These are phyloP conservation scores for Campoplex capitator DNA, from an alignment of 2,888 invertebrate species.

Conservation along the genomic window DNA sequence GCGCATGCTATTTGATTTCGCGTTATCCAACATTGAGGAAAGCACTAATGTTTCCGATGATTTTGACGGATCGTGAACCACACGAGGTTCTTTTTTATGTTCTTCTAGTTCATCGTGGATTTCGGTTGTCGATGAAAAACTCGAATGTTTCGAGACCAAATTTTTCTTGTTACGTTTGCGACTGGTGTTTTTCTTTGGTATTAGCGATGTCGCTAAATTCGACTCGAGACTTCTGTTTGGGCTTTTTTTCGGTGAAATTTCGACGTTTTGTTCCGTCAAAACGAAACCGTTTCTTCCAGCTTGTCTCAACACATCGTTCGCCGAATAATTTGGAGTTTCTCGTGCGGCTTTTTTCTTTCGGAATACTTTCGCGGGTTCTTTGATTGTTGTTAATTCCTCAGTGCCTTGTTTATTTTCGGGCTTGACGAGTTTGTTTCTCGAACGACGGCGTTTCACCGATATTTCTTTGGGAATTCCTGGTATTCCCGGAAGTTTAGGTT, in stretches of 20 bases:
- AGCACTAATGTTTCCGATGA: conserved; percentile 44
- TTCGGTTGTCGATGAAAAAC: not conserved
- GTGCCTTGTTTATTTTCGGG: not conserved
- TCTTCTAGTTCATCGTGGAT: not conserved
- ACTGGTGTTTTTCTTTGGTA: conserved; percentile 26
- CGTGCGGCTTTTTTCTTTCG: conserved; percentile 3
- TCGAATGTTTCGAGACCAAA: not conserved
- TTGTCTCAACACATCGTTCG: conserved; percentile 25
- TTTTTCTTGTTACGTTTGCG: not conserved
- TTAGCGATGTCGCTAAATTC: not conserved
- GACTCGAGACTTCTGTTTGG: not conserved
- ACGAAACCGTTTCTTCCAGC: not conserved
- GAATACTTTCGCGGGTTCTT: conserved; percentile 9
- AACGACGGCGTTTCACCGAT: conserved; percentile 8
- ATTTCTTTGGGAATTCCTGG: conserved; percentile 42
- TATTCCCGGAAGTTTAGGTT: conserved; percentile 50
- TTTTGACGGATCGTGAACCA: not conserved
- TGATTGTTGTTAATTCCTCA: not conserved
- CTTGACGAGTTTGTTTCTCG: not conserved
- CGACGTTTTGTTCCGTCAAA: not conserved
- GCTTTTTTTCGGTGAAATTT: not conserved
- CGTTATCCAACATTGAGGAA: conserved; percentile 23
- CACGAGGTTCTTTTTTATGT: not conserved
- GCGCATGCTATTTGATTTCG: conserved; percentile 39
- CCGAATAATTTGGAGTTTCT: not conserved